A percentile compares a stretch with the other conserved stretches of the same genome.
Evolutionary conservation across 2,888 invertebrate genomes (phyloP).

Genomic region (Aleiodes alternator): DNA sequence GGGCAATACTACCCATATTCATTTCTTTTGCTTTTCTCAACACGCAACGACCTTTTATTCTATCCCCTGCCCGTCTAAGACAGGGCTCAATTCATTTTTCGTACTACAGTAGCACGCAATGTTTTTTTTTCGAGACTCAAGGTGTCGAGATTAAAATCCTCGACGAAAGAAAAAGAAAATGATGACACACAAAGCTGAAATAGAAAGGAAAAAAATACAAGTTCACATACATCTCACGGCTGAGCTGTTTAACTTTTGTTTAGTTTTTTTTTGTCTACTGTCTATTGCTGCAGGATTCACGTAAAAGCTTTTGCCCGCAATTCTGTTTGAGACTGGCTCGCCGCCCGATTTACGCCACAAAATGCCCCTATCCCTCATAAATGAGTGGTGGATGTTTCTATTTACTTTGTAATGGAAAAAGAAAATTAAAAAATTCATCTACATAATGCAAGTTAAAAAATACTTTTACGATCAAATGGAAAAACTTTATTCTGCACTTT

Average conservation of each 20-base stretch:
- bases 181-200: background rate
- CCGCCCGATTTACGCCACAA: background rate
- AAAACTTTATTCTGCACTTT: too few relatives aligned
- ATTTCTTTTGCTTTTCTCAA: constrained; percentile 1
- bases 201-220: background rate
- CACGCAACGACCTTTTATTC: constrained; percentile 17
- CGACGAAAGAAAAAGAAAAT: constrained; percentile 10
- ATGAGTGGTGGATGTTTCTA: background rate
- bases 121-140: background rate
- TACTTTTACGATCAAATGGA: too few relatives aligned
- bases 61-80: background rate
- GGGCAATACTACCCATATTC: constrained; percentile 28
- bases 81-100: constrained; percentile 17
- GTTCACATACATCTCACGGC: background rate
- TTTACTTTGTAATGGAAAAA: background rate
- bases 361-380: constrained; percentile 8
- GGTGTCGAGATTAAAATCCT: constrained; percentile 19
- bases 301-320: constrained; percentile 5
- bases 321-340: background rate
- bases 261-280: background rate
- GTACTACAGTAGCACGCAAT: constrained; percentile 4
- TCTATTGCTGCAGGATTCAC: constrained; percentile 5
- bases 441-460: too few relatives aligned
- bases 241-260: background rate
- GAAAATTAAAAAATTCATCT: background rate